phyloP scores from a whole-genome alignment of 2,888 invertebrate species.

The Acutogordius australiensis region DNA sequence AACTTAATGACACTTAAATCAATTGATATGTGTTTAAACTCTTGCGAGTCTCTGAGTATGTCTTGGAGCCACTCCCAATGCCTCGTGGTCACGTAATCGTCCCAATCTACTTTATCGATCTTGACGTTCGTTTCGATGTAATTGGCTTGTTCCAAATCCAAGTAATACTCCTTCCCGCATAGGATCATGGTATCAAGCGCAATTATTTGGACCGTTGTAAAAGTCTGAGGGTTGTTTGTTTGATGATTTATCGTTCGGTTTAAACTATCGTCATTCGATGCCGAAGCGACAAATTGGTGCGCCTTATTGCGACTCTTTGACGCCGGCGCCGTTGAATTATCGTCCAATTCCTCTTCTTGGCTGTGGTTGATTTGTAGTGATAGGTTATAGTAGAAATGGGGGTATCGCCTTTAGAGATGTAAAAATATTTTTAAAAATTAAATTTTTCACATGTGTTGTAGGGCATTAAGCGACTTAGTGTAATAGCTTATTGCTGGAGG shows the following conservation, averaged over 20 bases:
- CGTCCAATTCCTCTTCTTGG: not conserved
- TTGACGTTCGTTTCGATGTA: not conserved
- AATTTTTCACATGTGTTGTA: no score
- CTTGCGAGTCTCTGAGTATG: not conserved
- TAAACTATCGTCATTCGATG: no score
- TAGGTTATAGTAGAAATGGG: not conserved
- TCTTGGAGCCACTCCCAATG: not conserved
- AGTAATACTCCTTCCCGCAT: constrained; percentile 24
- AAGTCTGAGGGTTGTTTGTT: no score
- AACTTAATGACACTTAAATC: no score
- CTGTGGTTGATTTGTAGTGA: not conserved
- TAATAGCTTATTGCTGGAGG: no score
- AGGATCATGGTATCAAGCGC: constrained; percentile 28
- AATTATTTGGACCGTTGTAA: constrained; percentile 23
- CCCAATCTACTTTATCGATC: not conserved
- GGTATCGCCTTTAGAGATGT: not conserved
- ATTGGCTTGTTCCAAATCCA: constrained; percentile 12
- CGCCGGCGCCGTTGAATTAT: no score
- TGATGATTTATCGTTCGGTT: no score
- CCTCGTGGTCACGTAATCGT: not conserved
- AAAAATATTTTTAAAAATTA: no score
- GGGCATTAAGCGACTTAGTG: no score
- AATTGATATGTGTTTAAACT: no score
- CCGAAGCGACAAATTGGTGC: no score
- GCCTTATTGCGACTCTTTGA: no score